phyloP scores from a whole-genome alignment of 2,888 invertebrate genomes.

The Eupithecia pulchellata region DNA sequence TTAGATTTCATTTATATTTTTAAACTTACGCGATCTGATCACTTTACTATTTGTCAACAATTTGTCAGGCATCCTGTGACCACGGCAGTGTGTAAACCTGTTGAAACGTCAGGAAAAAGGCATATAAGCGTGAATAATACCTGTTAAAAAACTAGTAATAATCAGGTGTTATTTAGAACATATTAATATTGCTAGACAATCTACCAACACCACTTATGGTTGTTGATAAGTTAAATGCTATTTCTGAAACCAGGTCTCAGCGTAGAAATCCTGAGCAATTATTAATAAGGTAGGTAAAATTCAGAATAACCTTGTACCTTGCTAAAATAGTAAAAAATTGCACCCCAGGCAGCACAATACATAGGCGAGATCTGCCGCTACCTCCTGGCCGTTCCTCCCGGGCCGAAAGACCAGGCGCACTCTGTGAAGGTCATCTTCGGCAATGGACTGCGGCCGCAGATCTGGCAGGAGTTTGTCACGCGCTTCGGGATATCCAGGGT shows the following conservation, averaged over 20 bases:
- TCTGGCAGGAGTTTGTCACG: constrained; percentile 95
- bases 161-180: no score
- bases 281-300: background rate
- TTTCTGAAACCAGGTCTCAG: background rate
- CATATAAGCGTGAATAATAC: no score
- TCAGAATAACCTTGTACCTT: background rate
- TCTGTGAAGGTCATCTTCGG: constrained; percentile 93
- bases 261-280: background rate
- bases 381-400: constrained; percentile 89
- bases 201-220: no score
- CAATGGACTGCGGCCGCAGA: constrained; percentile 96
- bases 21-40: no score
- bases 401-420: constrained; percentile 87
- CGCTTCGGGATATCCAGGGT: constrained; percentile 89
- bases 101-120: no score
- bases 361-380: constrained; percentile 96
- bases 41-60: no score
- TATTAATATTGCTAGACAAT: no score
- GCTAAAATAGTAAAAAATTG: background rate
- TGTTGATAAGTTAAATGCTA: no score
- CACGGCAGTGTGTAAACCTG: no score
- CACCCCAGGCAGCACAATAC: constrained; percentile 90
- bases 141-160: no score
- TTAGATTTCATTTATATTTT: no score
- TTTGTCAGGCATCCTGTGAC: no score